Conservation (phyloP, 1,140 invertebrate genomes). For the Panagrolaimus sp. region DNA sequence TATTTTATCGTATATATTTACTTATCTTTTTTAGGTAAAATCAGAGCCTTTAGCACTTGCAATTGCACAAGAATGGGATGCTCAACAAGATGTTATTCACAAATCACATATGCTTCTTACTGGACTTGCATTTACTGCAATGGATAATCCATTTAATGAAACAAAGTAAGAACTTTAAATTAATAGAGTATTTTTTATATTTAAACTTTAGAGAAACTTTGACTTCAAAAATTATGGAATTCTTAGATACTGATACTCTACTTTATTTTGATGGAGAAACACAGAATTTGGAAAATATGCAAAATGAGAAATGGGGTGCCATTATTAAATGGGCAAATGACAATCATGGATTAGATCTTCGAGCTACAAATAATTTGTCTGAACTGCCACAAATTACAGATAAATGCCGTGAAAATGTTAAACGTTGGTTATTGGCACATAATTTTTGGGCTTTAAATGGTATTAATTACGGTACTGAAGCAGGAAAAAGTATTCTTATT, state of each 20-base stretch:
- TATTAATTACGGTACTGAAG: conserved; percentile 76
- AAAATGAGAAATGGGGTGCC: conserved; percentile 77
- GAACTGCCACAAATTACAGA: conserved; percentile 40
- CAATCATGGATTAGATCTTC: conserved; percentile 56
- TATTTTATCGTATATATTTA: no score
- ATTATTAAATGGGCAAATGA: conserved; percentile 78
- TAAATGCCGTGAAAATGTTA: conserved; percentile 21
- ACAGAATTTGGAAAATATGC: conserved; percentile 70
- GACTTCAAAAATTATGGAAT: conserved; percentile 72
- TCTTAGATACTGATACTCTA: conserved; percentile 78
- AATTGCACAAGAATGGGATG: conserved; percentile 82
- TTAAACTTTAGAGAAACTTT: conserved; percentile 65
- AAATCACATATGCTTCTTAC: conserved; percentile 68
- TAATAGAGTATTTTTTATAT: conserved; percentile 5
- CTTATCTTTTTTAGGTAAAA: conserved; percentile 30
- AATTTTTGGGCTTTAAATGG: conserved; percentile 64
- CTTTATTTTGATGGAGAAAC: conserved; percentile 70
- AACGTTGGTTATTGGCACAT: conserved; percentile 22
- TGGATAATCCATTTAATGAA: conserved; percentile 81
- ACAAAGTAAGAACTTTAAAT: conserved; percentile 58
- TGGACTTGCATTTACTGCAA: conserved; percentile 76
- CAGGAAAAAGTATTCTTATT: conserved; percentile 82
- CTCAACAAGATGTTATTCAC: conserved; percentile 73
- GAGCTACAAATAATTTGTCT: conserved; percentile 62
- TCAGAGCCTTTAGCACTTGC: conserved; percentile 82